phyloP scores from a whole-genome alignment of 2,888 invertebrate species.

The Cactoblastis cactorum region DNA sequence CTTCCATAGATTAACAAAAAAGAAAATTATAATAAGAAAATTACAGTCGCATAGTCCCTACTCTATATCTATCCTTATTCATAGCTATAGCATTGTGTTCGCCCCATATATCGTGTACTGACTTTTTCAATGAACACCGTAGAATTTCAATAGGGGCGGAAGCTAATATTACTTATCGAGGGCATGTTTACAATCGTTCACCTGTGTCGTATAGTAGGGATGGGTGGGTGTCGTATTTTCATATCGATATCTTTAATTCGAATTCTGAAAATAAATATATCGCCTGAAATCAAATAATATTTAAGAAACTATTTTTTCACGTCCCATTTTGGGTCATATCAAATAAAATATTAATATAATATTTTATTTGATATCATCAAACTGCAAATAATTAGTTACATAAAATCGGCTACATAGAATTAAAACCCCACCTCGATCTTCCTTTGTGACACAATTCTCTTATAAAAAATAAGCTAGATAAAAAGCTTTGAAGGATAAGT shows the following conservation, averaged over 20 bases:
- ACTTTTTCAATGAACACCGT: conserved; percentile 7
- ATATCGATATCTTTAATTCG: conserved; percentile 7
- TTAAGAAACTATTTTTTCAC: no score
- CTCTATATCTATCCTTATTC: neutral
- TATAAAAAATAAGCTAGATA: neutral
- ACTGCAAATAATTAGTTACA: no score
- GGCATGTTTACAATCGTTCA: conserved; percentile 53
- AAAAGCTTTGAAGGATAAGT: neutral
- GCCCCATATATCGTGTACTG: conserved; percentile 7
- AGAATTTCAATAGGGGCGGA: conserved; percentile 23
- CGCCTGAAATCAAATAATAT: no score
- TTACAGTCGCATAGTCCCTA: neutral
- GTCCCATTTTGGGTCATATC: no score
- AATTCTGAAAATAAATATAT: no score
- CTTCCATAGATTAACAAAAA: no score
- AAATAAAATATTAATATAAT: no score
- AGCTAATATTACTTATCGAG: conserved; percentile 52
- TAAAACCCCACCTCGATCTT: no score
- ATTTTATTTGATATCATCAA: no score
- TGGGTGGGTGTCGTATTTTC: conserved; percentile 8
- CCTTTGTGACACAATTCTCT: no score
- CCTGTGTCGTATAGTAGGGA: conserved; percentile 37
- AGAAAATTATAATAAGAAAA: neutral
- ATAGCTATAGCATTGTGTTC: neutral
- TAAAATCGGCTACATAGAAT: no score